A percentile compares a stretch with the other conserved stretches of the same genome.
These are phyloP conservation scores for Alethe diademata DNA, from an alignment of 2,113 vertebrate species.

Conservation along the genomic window DNA sequence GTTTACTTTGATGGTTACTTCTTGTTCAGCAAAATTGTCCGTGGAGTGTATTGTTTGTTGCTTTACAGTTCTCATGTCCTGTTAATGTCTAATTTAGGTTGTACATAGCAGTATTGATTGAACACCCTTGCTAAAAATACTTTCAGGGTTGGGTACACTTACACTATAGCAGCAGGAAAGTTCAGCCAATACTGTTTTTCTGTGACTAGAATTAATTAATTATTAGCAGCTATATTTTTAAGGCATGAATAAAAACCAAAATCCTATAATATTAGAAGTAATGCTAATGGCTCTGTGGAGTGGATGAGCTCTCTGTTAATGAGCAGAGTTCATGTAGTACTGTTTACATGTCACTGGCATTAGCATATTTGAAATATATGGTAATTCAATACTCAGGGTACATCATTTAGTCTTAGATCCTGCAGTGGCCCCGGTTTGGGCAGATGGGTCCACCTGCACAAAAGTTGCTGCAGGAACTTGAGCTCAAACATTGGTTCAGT, in stretches of 20 bases:
- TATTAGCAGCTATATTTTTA: neutral
- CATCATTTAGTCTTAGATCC: neutral
- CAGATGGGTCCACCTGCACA: neutral
- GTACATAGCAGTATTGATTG: conserved; percentile 66
- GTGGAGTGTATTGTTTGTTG: neutral
- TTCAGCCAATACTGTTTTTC: conserved; percentile 24
- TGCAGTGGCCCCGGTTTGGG: neutral
- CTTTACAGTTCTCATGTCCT: conserved; percentile 53
- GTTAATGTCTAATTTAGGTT: conserved; percentile 58
- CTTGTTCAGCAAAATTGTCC: neutral
- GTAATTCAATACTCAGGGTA: neutral
- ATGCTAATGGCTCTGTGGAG: neutral
- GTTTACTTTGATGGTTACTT: neutral
- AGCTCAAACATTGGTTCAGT: neutral
- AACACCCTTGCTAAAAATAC: conserved; percentile 73
- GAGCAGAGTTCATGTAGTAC: neutral
- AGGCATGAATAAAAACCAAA: neutral
- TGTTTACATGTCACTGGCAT: neutral
- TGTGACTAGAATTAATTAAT: conserved; percentile 27
- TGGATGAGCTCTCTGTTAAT: neutral
- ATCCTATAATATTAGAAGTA: neutral
- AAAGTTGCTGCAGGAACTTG: neutral
- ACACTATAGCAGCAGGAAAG: conserved; percentile 25
- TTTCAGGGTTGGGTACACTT: conserved; percentile 48
- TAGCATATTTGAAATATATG: neutral